Evolutionary conservation across 2,888 invertebrate genomes (phyloP).

Genomic region (Encarsia formosa): DNA sequence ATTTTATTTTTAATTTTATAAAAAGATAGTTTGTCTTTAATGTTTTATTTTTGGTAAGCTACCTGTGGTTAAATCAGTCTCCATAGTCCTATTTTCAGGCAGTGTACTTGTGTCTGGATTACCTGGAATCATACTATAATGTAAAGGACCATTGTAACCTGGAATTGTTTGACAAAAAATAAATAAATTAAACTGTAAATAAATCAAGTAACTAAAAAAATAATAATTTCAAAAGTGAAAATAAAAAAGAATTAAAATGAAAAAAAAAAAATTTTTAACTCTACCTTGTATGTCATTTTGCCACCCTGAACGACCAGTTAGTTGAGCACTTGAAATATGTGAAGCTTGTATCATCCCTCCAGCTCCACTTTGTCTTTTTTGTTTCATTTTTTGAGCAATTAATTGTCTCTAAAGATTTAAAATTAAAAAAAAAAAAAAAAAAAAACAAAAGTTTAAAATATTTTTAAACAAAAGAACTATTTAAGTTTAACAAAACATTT

Average conservation of each 20-base stretch:
- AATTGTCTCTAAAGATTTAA: constrained; percentile 77
- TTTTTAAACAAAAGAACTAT: not conserved
- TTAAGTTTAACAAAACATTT: no score
- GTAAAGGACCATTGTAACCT: constrained; percentile 86
- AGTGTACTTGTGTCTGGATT: constrained; percentile 63
- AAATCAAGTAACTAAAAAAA: constrained; percentile 35
- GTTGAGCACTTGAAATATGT: constrained; percentile 68
- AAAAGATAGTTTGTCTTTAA: constrained; percentile 1
- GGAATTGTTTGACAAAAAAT: constrained; percentile 23
- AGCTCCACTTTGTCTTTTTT: constrained; percentile 71
- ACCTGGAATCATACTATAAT: constrained; percentile 76
- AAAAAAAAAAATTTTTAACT: no score
- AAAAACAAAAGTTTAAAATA: not conserved
- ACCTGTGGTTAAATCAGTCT: constrained; percentile 42
- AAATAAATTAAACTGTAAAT: constrained; percentile 37
- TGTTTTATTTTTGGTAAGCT: no score
- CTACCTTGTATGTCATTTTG: constrained; percentile 66
- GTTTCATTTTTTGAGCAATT: constrained; percentile 84
- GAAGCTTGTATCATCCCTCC: constrained; percentile 85
- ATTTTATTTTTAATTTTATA: no score
- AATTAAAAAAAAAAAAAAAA: not conserved
- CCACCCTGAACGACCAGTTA: constrained; percentile 65
- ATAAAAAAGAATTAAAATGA: not conserved
- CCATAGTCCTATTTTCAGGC: constrained; percentile 42
- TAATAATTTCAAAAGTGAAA: not conserved